These are phyloP conservation scores for Aleiodes sp. DNA, from an alignment of 1,140 invertebrate species.

Conservation along the genomic window DNA sequence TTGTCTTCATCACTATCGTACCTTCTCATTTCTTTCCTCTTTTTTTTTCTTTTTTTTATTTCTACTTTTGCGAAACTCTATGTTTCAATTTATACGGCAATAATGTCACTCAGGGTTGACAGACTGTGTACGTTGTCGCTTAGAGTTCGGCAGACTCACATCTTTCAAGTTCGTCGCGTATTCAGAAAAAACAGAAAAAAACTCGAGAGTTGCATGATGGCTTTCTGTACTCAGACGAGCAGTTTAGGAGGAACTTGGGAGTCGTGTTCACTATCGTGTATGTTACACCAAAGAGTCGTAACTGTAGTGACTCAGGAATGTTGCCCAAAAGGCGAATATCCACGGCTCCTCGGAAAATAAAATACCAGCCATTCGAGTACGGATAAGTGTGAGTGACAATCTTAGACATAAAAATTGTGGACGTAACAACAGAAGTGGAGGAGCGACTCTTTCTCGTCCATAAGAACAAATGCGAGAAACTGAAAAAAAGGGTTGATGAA, in stretches of 20 bases:
- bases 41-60: not conserved
- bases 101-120: conserved; percentile 59
- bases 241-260: not conserved
- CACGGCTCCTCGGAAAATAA: too few relatives aligned
- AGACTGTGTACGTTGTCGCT: not conserved
- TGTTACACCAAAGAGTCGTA: too few relatives aligned
- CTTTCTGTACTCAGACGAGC: not conserved
- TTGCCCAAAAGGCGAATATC: too few relatives aligned
- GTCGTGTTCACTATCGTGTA: too few relatives aligned
- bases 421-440: too few relatives aligned
- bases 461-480: not conserved
- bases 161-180: not conserved
- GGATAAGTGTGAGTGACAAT: too few relatives aligned
- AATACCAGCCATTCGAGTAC: too few relatives aligned
- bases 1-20: conserved; percentile 50
- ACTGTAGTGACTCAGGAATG: too few relatives aligned
- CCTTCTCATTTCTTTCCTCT: not conserved
- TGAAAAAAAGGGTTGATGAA: not conserved
- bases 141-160: conserved; percentile 29
- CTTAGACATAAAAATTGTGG: too few relatives aligned
- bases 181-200: not conserved
- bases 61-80: conserved; percentile 41
- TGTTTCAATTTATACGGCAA: conserved; percentile 65
- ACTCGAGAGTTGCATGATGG: not conserved
- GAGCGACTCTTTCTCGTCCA: too few relatives aligned